Evolutionary conservation across 2,797 vertebrate genomes (phyloP).

Genomic region (Apogon talboti): DNA sequence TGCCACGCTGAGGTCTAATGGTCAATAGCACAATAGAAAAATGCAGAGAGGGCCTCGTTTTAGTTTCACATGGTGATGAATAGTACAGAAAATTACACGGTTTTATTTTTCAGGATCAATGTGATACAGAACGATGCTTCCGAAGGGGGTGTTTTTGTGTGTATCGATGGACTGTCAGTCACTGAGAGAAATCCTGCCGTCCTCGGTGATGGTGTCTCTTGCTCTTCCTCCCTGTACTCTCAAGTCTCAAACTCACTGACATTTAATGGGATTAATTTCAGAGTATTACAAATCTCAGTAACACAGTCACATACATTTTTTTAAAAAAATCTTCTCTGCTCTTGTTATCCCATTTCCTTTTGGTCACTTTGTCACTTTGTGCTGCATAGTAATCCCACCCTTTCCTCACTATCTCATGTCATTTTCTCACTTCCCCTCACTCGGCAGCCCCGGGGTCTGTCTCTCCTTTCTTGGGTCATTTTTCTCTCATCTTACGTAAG

Average conservation of each 20-base stretch:
- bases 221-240: conserved; percentile 24
- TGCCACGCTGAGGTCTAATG: conserved; percentile 23
- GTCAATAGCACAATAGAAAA: conserved; percentile 8
- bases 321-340: conserved; percentile 33
- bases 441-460: conserved; percentile 66
- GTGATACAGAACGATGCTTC: conserved; percentile 14
- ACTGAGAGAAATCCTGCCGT: conserved; percentile 44
- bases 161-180: conserved; percentile 55
- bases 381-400: conserved; percentile 50
- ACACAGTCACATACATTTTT: conserved; percentile 26
- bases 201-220: conserved; percentile 42
- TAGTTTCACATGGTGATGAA: conserved; percentile 53
- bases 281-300: conserved; percentile 36
- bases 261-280: conserved; percentile 39
- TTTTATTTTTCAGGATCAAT: conserved; percentile 57
- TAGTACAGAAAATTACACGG: conserved; percentile 36
- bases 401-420: conserved; percentile 41
- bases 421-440: conserved; percentile 57
- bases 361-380: conserved; percentile 61
- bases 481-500: conserved; percentile 76
- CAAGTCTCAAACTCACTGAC: conserved; percentile 43
- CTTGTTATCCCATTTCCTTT: conserved; percentile 65
- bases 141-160: conserved; percentile 13
- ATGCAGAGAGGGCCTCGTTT: conserved; percentile 57
- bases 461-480: conserved; percentile 64